Percentiles rank a stretch among this genome's conserved stretches.
phyloP scores from a whole-genome alignment of 2,113 vertebrate species.

The Pitta sordida region DNA sequence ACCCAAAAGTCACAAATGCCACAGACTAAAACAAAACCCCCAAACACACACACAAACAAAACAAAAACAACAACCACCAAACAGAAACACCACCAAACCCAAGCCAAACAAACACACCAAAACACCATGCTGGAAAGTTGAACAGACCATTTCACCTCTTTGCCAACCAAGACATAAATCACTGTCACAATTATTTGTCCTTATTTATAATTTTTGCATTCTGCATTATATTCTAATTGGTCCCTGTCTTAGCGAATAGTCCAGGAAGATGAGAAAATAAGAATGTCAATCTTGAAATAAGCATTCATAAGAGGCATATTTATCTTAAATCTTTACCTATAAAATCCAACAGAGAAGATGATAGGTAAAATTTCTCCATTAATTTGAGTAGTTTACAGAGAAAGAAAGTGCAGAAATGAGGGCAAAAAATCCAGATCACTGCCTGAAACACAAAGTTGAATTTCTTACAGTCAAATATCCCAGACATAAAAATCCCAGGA shows the following conservation, averaged over 20 bases:
- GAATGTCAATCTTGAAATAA: no score
- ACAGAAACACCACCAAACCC: no score
- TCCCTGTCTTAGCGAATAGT: neutral
- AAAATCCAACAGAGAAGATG: neutral
- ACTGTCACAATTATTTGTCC: neutral
- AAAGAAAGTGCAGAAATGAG: neutral
- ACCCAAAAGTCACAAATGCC: no score
- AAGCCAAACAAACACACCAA: neutral
- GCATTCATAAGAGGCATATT: neutral
- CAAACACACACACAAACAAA: no score
- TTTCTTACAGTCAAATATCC: neutral
- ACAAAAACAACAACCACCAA: no score
- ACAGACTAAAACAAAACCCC: no score
- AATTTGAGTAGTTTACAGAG: neutral
- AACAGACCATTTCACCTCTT: neutral
- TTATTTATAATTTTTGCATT: neutral
- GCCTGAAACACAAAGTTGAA: neutral
- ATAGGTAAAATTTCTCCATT: neutral
- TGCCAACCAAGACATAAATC: neutral
- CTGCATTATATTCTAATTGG: neutral
- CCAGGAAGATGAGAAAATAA: neutral
- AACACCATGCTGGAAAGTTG: accelerated
- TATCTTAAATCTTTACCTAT: neutral
- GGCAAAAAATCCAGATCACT: neutral
- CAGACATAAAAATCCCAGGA: neutral